A percentile compares a stretch with the other conserved stretches of the same genome.
phyloP scores from a whole-genome alignment of 1,140 invertebrate genomes.

The Nixonia krombeini region DNA sequence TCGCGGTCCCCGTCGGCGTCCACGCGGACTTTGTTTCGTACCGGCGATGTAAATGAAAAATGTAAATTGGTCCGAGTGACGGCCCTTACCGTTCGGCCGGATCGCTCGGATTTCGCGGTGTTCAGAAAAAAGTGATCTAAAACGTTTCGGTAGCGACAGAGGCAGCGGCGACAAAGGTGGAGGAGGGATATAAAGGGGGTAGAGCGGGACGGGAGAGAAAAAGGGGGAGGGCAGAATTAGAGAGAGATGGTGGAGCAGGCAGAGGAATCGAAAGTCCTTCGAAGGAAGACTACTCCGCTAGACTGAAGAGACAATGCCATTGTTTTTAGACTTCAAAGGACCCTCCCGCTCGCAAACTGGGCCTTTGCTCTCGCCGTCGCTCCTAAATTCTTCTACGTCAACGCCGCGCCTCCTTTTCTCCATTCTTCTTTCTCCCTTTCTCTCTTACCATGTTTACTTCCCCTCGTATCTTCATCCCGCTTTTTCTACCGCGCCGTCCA shows the following conservation, averaged over 20 bases:
- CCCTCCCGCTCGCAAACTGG: slow-evolving; percentile 65
- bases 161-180: slow-evolving; percentile 35
- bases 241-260: slow-evolving; percentile 13
- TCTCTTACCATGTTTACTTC: slow-evolving; percentile 12
- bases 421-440: slow-evolving; percentile 44
- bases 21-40: slow-evolving; percentile 40
- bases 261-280: slow-evolving; percentile 42
- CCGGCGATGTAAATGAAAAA: slow-evolving; percentile 53
- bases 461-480: slow-evolving; percentile 10
- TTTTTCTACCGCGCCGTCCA: too few relatives aligned
- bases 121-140: slow-evolving; percentile 52
- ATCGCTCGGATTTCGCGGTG: slow-evolving; percentile 47
- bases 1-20: slow-evolving; percentile 19
- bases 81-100: slow-evolving; percentile 47
- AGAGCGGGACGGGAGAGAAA: slow-evolving; percentile 8
- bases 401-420: slow-evolving; percentile 44
- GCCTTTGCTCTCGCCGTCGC: slow-evolving; percentile 70
- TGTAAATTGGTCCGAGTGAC: slow-evolving; percentile 53
- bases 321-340: slow-evolving; percentile 73
- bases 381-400: slow-evolving; percentile 73
- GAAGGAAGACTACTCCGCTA: slow-evolving; percentile 62
- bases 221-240: slow-evolving; percentile 6
- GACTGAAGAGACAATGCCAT: slow-evolving; percentile 73
- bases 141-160: slow-evolving; percentile 40
- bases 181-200: slow-evolving; percentile 28